Evolutionary conservation across 30 jellyfish, hydroid and myxozoan genomes (phyloP), one percentile per base, ranked within the genome.

Genomic region (Chrysaora quinquecirrha): DNA sequence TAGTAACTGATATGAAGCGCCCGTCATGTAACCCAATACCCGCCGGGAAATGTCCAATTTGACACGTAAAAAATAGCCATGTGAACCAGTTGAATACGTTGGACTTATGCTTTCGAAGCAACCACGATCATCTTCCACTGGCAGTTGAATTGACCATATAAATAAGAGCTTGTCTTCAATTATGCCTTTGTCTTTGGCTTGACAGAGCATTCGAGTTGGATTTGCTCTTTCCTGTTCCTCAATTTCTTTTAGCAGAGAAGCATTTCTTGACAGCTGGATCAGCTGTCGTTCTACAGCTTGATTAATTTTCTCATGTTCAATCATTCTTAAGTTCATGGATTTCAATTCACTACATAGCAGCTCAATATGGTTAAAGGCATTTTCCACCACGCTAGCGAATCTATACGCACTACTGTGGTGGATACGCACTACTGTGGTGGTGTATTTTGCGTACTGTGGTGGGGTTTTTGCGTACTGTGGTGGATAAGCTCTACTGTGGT

Each of bases 41-140:
- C n/a, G n/a, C n/a, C n/a, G n/a, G n/a, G n/a, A 1, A 82, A 60
- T 49, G 23, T 80, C 22, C 28, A 43, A 19, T 22, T 52, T 76
- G 24, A 67, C 38, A 2, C 11, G 27, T 49, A 80, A 80, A 32
- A 66, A 64, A 62, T 80, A 80, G 47, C 90, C 90, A 3, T 56
- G 83, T 0, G 90, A 67, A 18, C 90, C 90, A 30, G 84, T 80
- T 7, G 90, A 27, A 58, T 0, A 80, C 10, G 78, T 38, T 38
- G 6, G 54, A 14, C 54, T 49, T 49, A 50, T 30, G 33, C 89
- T 78, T 25, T 30, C 20, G 30, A 46, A 30, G 56, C 50, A 54
- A 22, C 14, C 20, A 46, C 20, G 28, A 14, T 34, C 30, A 27
- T 19, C 62, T 21, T 34, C 46, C n/a, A n/a, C n/a, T n/a, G n/a